Evolutionary conservation across 1,140 invertebrate genomes (phyloP), one percentile per base, ranked within the genome.

Genomic region (Penaeus vannamei): DNA sequence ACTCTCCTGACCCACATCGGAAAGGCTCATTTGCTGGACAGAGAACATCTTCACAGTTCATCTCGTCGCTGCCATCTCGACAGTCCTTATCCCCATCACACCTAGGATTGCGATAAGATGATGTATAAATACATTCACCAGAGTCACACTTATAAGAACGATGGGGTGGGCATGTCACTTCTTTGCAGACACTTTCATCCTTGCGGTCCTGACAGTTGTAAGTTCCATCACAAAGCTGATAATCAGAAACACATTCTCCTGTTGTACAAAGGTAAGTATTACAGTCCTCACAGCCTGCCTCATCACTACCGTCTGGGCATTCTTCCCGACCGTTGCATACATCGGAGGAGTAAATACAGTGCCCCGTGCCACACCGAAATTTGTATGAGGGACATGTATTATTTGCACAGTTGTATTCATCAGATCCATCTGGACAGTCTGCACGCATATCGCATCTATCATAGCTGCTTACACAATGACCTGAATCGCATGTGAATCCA

Each of bases 261-360:
- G 72, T 76, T 14, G 72, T 19, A 76, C 72, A 76, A 0, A 32
- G 26, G 29, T 32, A 29, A 32, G 19, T 32, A 7, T 29, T 26
- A 17, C 36, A 20, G n/a, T 20, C 26, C 1, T 76, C 20, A 76
- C 72, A 76, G 72, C 32, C n/a, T 32, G 7, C 8, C 72, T 76
- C 72, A 76, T 76, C 72, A 32, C 29, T 32, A 29, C 72, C 72
- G 42, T 76, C 72, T 14, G 72, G 72, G 72, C 72, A 76, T 7
- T 76, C 10, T 20, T 76, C 72, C n/a, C 42, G 29, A 32, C 72
- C 72, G 12, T 76, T 76, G 26, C 72, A 76, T 76, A 29, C 42
- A 20, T 32, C 26, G n/a, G 0, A 29, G 20, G 0, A 10, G 19
- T 12, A 29, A 76, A 32, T 32, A 29, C 72, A 76, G 72, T 76